Evolutionary conservation across 1,140 invertebrate genomes (phyloP).

Genomic region (Drosophila arizonae): DNA sequence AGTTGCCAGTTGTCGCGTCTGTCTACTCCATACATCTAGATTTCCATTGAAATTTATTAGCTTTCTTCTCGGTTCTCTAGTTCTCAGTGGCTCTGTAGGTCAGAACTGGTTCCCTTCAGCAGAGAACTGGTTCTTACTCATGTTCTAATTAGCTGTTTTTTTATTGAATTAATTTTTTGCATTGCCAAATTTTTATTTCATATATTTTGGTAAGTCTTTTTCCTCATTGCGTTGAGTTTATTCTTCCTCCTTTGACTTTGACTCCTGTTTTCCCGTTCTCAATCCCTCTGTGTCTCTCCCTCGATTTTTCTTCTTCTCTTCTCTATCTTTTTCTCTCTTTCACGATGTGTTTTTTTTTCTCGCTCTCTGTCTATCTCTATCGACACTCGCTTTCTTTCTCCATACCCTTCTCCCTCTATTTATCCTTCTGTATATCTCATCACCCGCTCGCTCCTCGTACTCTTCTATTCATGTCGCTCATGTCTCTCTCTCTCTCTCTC

Average conservation of each 20-base stretch:
- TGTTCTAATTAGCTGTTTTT: too few species aligned
- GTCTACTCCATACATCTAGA: neutral
- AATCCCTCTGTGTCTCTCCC: neutral
- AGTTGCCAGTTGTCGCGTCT: neutral
- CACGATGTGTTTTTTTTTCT: too few species aligned
- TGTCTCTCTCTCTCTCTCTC: neutral
- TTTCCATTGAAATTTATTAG: slow-evolving; percentile 1
- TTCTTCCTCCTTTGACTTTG: neutral
- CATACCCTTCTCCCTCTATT: neutral
- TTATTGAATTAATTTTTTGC: neutral
- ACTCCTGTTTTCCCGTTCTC: too few species aligned
- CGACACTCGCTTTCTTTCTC: too few species aligned
- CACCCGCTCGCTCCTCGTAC: too few species aligned
- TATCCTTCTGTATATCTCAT: neutral
- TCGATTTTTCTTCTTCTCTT: too few species aligned
- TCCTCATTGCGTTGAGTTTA: neutral
- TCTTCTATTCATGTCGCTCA: too few species aligned
- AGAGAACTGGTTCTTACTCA: too few species aligned
- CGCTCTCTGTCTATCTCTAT: neutral
- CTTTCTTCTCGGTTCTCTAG: neutral
- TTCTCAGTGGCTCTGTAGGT: slow-evolving; percentile 1
- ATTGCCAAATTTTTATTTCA: neutral
- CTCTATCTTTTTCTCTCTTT: too few species aligned
- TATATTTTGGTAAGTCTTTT: neutral
- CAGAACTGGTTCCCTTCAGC: neutral